A percentile compares a stretch with the other conserved stretches of the same genome.
Conservation (phyloP, 2,888 invertebrate species). For the Villa cingulata region DNA sequence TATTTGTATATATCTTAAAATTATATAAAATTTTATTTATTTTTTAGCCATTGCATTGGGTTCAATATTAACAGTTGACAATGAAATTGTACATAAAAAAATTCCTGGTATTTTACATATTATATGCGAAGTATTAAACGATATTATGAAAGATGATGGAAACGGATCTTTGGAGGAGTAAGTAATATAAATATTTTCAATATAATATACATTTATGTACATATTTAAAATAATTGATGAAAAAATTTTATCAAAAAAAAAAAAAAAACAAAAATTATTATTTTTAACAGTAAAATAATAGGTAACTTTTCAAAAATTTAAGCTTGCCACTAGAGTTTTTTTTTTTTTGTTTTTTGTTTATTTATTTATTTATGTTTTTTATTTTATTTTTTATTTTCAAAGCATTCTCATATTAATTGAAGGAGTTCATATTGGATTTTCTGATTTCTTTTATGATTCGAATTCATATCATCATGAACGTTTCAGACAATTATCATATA, state of each 20-base stretch:
- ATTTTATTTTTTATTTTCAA: conserved; percentile 11
- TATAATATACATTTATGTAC: no score
- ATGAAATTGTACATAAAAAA: conserved; percentile 52
- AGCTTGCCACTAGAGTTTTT: no score
- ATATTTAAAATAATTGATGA: no score
- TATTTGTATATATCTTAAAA: not conserved
- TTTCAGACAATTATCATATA: conserved; percentile 45
- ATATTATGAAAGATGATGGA: conserved; percentile 60
- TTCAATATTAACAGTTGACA: conserved; percentile 54
- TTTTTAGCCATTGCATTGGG: conserved; percentile 43
- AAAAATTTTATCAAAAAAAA: no score
- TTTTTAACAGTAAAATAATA: no score
- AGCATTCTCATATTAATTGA: conserved; percentile 37
- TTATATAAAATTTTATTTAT: not conserved
- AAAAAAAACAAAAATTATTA: no score
- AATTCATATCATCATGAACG: conserved; percentile 67
- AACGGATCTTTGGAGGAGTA: conserved; percentile 50
- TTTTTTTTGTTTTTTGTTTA: not conserved
- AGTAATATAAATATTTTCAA: no score
- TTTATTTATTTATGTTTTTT: not conserved
- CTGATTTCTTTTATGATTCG: conserved; percentile 40
- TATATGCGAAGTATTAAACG: conserved; percentile 64
- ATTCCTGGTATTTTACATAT: conserved; percentile 60
- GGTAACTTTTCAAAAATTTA: no score
- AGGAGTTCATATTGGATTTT: conserved; percentile 30